phyloP scores from a whole-genome alignment of 2,797 vertebrate species.

The Molothrus ater region DNA sequence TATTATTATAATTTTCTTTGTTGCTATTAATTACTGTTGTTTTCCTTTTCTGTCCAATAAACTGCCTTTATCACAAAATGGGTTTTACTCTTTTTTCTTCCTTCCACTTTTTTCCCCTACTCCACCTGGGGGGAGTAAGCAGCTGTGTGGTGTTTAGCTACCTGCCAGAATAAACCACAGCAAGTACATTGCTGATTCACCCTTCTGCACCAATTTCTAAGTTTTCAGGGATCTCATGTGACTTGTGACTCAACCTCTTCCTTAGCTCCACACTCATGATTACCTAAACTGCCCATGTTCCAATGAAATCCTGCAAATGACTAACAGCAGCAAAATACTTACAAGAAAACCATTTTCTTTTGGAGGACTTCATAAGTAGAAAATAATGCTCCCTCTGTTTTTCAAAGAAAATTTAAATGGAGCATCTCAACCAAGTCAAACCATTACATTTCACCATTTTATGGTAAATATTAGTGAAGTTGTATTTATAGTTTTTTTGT shows the following conservation, averaged over 20 bases:
- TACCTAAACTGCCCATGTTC: not conserved
- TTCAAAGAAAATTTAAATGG: not conserved
- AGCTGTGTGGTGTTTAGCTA: not conserved
- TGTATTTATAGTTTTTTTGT: not conserved
- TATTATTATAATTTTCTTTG: rapidly evolving
- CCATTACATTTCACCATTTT: not conserved
- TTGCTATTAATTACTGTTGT: not conserved
- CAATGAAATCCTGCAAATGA: not conserved
- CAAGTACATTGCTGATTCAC: not conserved
- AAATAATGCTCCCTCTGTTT: not conserved
- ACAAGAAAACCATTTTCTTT: not conserved
- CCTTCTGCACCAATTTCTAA: not conserved
- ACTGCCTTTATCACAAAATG: not conserved
- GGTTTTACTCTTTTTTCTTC: not conserved
- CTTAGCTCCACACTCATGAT: not conserved
- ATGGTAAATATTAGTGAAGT: not conserved
- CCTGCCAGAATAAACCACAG: not conserved
- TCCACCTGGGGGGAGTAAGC: not conserved
- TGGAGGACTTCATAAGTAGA: not conserved
- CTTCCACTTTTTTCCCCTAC: not conserved
- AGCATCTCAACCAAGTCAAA: not conserved
- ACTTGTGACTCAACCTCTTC: not conserved
- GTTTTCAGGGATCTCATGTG: not conserved
- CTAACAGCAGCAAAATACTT: not conserved
- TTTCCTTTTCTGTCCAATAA: not conserved